Conservation (phyloP, 2,797 vertebrate species). For the Kryptopterus vitreolus region DNA sequence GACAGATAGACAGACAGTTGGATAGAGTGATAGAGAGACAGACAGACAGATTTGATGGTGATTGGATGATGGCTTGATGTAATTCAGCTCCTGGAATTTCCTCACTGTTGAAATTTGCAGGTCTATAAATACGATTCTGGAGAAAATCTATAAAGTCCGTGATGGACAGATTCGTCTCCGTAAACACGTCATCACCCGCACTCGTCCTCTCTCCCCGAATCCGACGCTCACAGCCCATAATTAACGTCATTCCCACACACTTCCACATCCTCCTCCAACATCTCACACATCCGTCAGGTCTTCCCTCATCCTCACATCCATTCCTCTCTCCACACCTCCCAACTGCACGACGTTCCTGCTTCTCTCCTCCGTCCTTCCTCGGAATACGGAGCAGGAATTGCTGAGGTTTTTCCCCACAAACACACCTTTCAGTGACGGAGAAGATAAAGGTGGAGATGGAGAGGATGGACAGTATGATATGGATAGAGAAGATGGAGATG, state of each 20-base stretch:
- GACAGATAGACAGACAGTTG: no score
- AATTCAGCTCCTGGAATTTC: no score
- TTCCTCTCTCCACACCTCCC: background rate
- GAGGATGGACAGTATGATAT: background rate
- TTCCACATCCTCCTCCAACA: background rate
- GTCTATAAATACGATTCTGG: background rate
- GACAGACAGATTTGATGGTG: no score
- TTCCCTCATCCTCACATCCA: background rate
- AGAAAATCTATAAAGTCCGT: background rate
- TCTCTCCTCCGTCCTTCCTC: no score
- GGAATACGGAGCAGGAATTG: background rate
- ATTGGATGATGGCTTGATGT: no score
- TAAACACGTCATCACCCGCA: background rate
- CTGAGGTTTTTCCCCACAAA: background rate
- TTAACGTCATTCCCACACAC: background rate
- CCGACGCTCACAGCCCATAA: background rate
- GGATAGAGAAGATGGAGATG: background rate
- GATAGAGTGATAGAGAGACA: no score
- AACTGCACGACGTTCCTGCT: background rate
- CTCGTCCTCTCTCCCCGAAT: background rate
- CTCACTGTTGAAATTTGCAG: no score
- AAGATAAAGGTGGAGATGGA: background rate
- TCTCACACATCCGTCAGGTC: background rate
- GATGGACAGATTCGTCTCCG: background rate
- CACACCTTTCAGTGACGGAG: background rate